Percentiles rank a stretch among this genome's conserved stretches.
Conservation (phyloP, 2,888 invertebrate species). For the Auanema sp. region DNA sequence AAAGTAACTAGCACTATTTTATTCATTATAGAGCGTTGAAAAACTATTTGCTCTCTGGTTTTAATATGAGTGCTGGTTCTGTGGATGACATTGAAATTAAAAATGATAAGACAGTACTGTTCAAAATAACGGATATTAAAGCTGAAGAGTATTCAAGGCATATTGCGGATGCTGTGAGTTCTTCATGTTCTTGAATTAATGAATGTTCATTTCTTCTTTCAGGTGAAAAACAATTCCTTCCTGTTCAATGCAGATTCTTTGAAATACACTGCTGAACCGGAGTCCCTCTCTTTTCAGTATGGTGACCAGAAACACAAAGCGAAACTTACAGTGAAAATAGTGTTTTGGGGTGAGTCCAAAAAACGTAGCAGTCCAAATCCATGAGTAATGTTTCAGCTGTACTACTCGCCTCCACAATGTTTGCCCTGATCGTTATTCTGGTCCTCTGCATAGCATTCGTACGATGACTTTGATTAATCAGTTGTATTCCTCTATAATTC, state of each 20-base stretch:
- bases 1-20: too few species aligned
- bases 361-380: neutral
- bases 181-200: neutral
- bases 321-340: slow-evolving; percentile 23
- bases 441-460: neutral
- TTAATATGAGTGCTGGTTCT: slow-evolving; percentile 25
- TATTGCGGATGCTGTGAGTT: slow-evolving; percentile 46
- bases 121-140: slow-evolving; percentile 44
- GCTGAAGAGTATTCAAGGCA: slow-evolving; percentile 41
- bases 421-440: neutral
- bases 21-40: slow-evolving; percentile 13
- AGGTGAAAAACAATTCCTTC: slow-evolving; percentile 31
- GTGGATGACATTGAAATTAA: slow-evolving; percentile 40
- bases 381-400: neutral
- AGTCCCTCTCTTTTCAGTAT: slow-evolving; percentile 38
- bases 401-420: neutral
- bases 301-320: slow-evolving; percentile 20
- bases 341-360: slow-evolving; percentile 38
- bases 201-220: neutral
- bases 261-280: slow-evolving; percentile 43
- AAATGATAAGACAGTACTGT: slow-evolving; percentile 49
- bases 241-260: slow-evolving; percentile 31
- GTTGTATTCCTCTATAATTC: neutral
- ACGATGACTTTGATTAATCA: neutral
- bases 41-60: neutral